phyloP scores from a whole-genome alignment of 2,113 vertebrate species.

The Tachuris rubrigastra region DNA sequence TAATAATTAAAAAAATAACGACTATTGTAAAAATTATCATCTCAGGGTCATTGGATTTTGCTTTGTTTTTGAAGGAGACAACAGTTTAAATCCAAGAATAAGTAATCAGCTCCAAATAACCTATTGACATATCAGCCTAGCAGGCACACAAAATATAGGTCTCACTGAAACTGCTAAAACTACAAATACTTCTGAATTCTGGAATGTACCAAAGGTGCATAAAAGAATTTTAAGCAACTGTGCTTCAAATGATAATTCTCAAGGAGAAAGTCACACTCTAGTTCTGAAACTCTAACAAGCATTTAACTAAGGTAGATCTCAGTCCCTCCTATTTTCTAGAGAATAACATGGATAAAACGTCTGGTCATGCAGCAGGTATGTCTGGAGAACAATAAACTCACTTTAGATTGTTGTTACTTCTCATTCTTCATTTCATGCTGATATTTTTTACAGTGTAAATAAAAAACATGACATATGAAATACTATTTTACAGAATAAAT shows the following conservation, averaged over 20 bases:
- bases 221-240: background rate
- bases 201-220: background rate
- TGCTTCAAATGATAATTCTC: background rate
- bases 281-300: background rate
- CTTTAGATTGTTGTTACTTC: background rate
- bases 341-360: background rate
- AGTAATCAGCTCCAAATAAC: background rate
- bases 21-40: background rate
- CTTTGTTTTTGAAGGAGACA: background rate
- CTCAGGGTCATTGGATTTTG: background rate
- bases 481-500: background rate
- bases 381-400: background rate
- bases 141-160: background rate
- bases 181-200: background rate
- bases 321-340: background rate
- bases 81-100: background rate
- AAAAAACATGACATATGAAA: background rate
- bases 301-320: background rate
- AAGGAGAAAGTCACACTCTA: fast-evolving
- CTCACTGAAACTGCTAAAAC: background rate
- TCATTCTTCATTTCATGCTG: background rate
- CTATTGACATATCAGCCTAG: background rate
- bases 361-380: background rate
- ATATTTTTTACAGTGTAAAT: background rate
- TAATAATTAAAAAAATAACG: background rate